Evolutionary conservation across 2,797 vertebrate species (phyloP).

Genomic region (Babyrousa celebensis): DNA sequence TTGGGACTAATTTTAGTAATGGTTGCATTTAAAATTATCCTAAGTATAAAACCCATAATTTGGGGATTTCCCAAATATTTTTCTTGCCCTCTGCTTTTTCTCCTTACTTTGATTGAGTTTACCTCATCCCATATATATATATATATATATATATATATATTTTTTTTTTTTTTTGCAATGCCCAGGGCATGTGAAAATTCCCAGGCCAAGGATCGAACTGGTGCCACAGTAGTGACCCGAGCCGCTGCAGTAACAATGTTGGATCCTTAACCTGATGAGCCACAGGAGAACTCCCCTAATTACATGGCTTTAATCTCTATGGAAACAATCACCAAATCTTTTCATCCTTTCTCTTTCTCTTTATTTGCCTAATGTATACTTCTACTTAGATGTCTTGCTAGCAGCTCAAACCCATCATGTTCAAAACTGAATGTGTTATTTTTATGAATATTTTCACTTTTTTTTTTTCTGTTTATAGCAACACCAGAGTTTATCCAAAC

Average conservation of each 20-base stretch:
- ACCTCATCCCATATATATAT: not conserved
- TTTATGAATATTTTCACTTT: not conserved
- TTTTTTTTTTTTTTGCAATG: too few species aligned
- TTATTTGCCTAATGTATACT: not conserved
- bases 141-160: too few species aligned
- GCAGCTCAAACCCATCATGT: constrained; percentile 25
- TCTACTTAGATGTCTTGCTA: not conserved
- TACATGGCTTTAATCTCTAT: not conserved
- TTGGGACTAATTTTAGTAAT: not conserved
- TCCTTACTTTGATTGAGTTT: not conserved
- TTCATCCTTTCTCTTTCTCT: not conserved
- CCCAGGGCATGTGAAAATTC: too few species aligned
- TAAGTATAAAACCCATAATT: not conserved
- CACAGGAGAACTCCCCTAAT: not conserved
- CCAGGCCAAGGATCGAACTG: too few species aligned
- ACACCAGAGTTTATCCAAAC: not conserved
- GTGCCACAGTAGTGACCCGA: too few species aligned
- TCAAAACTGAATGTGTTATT: constrained; percentile 29
- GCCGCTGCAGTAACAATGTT: too few species aligned
- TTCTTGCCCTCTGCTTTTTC: not conserved
- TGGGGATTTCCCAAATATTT: not conserved
- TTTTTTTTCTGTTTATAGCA: not conserved
- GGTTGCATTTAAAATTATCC: not conserved
- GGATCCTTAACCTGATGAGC: too few species aligned
- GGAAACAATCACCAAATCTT: not conserved